These are phyloP conservation scores for Xestobium rufovillosum DNA, from an alignment of 2,888 invertebrate species.

Conservation along the genomic window DNA sequence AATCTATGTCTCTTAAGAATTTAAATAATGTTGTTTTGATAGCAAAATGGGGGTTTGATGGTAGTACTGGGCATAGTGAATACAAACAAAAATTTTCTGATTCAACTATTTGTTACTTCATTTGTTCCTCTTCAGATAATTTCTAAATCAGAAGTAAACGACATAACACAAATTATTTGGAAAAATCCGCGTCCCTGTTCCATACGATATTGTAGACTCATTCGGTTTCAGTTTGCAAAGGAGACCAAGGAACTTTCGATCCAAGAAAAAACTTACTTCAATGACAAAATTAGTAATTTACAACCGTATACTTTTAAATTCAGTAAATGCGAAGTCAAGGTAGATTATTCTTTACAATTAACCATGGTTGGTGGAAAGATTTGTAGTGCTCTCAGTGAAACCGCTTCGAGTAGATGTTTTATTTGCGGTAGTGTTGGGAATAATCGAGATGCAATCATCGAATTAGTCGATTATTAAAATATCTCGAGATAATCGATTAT, in stretches of 20 bases:
- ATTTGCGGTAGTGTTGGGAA: no score
- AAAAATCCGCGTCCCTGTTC: constrained; percentile 13
- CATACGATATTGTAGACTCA: constrained; percentile 13
- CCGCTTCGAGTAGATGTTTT: constrained; percentile 11
- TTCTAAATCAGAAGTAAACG: constrained; percentile 6
- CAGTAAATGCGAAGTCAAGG: constrained; percentile 5
- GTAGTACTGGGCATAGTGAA: no score
- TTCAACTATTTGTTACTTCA: constrained; percentile 14
- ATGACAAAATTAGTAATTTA: constrained; percentile 12
- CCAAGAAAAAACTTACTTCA: constrained; percentile 10
- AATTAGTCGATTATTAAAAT: no score
- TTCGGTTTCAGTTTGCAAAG: no score
- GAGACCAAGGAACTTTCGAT: constrained; percentile 8
- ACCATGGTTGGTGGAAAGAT: constrained; percentile 14
- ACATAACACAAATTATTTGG: constrained; percentile 9
- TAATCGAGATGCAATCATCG: no score
- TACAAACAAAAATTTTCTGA: no score
- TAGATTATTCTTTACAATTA: constrained; percentile 13
- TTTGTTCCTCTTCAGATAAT: constrained; percentile 10
- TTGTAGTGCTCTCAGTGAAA: no score
- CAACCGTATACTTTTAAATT: constrained; percentile 6
- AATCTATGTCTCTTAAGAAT: no score
- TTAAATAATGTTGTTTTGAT: no score
- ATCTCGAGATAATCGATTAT: no score
- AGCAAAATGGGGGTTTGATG: no score